Conservation (phyloP, 1,140 invertebrate genomes). For the Plutomurus gul region DNA sequence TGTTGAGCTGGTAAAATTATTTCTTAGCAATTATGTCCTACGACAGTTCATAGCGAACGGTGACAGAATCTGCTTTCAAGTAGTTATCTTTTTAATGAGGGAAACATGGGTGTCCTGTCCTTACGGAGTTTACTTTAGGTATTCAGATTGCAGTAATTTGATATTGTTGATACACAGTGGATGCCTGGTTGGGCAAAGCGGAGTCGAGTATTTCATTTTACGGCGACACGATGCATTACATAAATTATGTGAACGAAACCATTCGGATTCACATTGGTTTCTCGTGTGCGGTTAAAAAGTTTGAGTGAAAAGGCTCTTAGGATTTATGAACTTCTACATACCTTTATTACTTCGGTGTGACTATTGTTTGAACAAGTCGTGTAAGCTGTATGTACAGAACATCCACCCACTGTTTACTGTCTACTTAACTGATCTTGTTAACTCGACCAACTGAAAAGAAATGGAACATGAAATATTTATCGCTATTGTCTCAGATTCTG, state of each 20-base stretch:
- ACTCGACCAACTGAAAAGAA: not conserved
- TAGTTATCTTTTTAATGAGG: too few species aligned
- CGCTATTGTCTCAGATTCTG: not conserved
- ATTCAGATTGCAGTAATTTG: too few species aligned
- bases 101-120: too few species aligned
- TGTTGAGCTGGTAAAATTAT: too few species aligned
- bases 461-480: not conserved
- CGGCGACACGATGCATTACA: constrained; percentile 1
- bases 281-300: not conserved
- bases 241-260: constrained; percentile 22
- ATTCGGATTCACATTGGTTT: constrained; percentile 11
- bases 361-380: not conserved
- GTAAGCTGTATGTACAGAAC: not conserved
- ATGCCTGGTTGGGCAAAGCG: not conserved
- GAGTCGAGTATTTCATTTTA: not conserved
- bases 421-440: not conserved
- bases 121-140: too few species aligned
- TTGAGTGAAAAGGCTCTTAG: not conserved
- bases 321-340: not conserved
- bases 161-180: not conserved
- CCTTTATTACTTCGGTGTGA: constrained; percentile 19
- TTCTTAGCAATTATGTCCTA: too few species aligned
- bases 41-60: too few species aligned
- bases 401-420: not conserved
- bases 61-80: too few species aligned